Evolutionary conservation across 2,113 vertebrate species (phyloP).

Genomic region (Solea solea): DNA sequence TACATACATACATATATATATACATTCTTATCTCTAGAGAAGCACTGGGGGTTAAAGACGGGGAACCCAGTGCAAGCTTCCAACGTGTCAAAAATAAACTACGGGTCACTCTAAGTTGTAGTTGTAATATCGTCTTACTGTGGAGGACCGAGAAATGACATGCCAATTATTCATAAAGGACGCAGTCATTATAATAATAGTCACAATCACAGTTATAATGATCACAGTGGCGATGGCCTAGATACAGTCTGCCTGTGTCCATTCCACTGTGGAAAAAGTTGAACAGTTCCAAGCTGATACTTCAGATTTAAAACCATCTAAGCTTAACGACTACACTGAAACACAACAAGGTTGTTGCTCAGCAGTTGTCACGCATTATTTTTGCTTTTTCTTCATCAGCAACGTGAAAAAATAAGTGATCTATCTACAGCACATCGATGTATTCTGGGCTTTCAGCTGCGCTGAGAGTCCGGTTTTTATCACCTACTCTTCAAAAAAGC

Average conservation of each 20-base stretch:
- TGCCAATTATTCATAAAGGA: conserved; percentile 11
- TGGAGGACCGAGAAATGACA: neutral
- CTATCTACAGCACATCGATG: too few species aligned
- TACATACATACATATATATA: too few species aligned
- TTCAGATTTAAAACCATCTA: neutral
- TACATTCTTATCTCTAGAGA: too few species aligned
- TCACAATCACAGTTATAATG: conserved; percentile 2
- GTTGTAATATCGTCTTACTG: neutral
- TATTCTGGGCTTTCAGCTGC: too few species aligned
- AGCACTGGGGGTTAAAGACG: too few species aligned
- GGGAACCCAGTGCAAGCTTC: too few species aligned
- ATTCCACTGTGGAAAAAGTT: conserved; percentile 1
- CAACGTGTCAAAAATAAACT: too few species aligned
- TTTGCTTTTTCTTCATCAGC: too few species aligned
- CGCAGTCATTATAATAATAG: conserved; percentile 1
- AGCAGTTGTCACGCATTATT: neutral
- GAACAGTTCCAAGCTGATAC: neutral
- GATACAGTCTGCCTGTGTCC: neutral
- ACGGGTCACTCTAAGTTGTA: neutral
- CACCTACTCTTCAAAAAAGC: too few species aligned
- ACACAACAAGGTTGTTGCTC: neutral
- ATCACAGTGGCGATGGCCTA: neutral
- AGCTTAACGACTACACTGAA: neutral
- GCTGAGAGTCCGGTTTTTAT: too few species aligned
- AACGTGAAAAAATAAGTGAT: too few species aligned